These are phyloP conservation scores for Balearica regulorum DNA, from an alignment of 2,797 vertebrate species.

Conservation along the genomic window DNA sequence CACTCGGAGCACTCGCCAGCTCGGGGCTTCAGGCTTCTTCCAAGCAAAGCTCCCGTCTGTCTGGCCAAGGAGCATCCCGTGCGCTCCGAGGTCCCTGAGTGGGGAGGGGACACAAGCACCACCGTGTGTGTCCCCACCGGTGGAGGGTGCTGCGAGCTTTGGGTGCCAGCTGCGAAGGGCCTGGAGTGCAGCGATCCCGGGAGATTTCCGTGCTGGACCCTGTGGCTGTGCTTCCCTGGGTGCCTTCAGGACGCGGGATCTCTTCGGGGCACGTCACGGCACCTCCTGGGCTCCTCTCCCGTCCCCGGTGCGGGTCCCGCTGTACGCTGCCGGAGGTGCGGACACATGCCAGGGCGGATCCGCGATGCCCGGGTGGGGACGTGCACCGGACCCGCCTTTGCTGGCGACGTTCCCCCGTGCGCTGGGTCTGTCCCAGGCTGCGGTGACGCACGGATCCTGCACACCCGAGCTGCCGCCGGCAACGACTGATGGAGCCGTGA, in stretches of 20 bases:
- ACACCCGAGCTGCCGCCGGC: background rate
- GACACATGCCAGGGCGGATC: background rate
- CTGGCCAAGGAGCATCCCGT: accelerated
- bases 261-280: background rate
- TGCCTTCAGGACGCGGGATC: accelerated
- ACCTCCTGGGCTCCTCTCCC: background rate
- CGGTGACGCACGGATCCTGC: background rate
- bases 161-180: background rate
- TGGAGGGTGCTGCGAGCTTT: background rate
- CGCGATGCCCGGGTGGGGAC: accelerated
- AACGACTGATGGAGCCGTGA: accelerated
- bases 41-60: accelerated
- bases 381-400: accelerated
- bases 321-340: accelerated
- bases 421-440: background rate
- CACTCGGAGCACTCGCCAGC: background rate
- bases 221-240: accelerated
- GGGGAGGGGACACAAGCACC: accelerated
- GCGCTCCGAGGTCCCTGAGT: accelerated
- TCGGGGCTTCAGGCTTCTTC: background rate
- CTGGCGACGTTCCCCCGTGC: accelerated
- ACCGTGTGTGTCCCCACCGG: background rate
- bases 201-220: background rate
- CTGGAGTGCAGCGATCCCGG: background rate
- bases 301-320: background rate